These are phyloP conservation scores for Hemithea aestivaria DNA, from an alignment of 2,888 invertebrate genomes.

Conservation along the genomic window DNA sequence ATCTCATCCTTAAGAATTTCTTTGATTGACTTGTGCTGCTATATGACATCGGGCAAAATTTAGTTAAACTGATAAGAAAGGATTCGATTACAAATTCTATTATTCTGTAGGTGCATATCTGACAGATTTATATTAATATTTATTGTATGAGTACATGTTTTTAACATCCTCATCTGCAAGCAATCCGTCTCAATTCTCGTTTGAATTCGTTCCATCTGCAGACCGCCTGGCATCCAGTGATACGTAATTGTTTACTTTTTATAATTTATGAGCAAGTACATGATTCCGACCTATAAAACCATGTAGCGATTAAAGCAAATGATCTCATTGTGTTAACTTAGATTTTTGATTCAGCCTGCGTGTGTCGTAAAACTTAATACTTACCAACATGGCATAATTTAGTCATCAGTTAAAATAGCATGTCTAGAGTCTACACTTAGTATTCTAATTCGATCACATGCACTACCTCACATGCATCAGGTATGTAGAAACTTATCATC, in stretches of 20 bases:
- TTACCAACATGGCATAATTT: too few relatives aligned
- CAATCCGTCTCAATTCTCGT: slow-evolving; percentile 8
- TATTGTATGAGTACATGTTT: too few relatives aligned
- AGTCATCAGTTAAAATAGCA: slow-evolving; percentile 13
- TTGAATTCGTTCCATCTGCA: slow-evolving; percentile 16
- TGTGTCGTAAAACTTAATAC: slow-evolving; percentile 14
- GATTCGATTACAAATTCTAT: too few relatives aligned
- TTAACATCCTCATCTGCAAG: slow-evolving; percentile 8
- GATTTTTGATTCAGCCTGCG: slow-evolving; percentile 16
- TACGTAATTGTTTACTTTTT: slow-evolving; percentile 28
- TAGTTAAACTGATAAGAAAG: too few relatives aligned
- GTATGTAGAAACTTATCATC: too few relatives aligned
- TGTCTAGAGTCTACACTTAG: slow-evolving; percentile 6
- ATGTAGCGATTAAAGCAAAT: slow-evolving; percentile 14
- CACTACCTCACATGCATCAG: too few relatives aligned
- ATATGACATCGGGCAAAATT: too few relatives aligned
- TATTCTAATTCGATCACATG: slow-evolving; percentile 2
- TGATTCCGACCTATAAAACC: slow-evolving; percentile 15
- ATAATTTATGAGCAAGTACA: slow-evolving; percentile 16
- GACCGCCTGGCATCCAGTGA: neutral
- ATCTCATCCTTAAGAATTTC: too few relatives aligned
- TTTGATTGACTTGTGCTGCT: too few relatives aligned
- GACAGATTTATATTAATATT: too few relatives aligned
- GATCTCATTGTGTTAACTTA: slow-evolving; percentile 25
- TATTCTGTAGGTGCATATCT: too few relatives aligned